Conservation (phyloP, 2,113 vertebrate species). For the Dermatemys mawii region DNA sequence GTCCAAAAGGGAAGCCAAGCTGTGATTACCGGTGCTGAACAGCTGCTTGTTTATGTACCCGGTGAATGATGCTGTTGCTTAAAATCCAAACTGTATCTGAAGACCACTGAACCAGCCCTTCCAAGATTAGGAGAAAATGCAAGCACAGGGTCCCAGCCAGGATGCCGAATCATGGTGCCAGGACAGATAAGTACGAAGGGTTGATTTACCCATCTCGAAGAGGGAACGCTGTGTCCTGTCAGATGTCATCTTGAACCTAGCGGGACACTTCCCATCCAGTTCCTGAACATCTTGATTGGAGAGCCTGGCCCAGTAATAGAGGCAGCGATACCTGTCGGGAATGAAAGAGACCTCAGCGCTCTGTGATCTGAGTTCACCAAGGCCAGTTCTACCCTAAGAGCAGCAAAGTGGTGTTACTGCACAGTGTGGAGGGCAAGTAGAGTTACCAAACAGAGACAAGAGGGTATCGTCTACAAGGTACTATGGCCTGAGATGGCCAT, state of each 20-base stretch:
- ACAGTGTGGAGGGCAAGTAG: not conserved
- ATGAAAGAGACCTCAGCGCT: not conserved
- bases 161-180: fast-evolving
- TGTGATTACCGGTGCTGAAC: not conserved
- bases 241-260: not conserved
- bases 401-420: not conserved
- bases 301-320: not conserved
- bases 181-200: fast-evolving
- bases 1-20: not conserved
- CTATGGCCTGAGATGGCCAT: not conserved
- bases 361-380: not conserved
- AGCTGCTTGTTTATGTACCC: not conserved
- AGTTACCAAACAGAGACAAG: not conserved
- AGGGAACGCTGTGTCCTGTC: fast-evolving
- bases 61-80: not conserved
- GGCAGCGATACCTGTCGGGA: not conserved
- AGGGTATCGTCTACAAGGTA: fast-evolving
- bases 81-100: not conserved
- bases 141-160: not conserved
- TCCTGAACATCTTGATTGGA: not conserved
- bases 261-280: not conserved
- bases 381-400: not conserved
- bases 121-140: not conserved
- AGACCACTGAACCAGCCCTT: fast-evolving
- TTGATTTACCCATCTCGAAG: not conserved